phyloP scores from a whole-genome alignment of 1,140 invertebrate genomes.

The Meloidogyne exigua region DNA sequence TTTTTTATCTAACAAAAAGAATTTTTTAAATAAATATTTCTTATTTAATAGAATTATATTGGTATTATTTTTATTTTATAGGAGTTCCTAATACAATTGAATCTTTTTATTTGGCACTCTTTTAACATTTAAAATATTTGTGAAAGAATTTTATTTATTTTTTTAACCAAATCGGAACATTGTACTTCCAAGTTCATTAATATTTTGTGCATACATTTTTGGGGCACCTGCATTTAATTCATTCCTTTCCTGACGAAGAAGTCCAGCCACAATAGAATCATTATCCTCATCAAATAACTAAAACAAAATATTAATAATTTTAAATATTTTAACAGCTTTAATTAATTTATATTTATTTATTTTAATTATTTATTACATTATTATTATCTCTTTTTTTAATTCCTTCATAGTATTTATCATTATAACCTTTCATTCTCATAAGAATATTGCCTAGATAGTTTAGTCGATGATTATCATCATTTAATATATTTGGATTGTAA shows the following conservation, averaged over 20 bases:
- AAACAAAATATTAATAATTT: not conserved
- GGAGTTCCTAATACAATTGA: too few species aligned
- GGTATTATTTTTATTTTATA: too few species aligned
- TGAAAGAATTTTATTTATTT: not conserved
- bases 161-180: not conserved
- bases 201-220: conserved; percentile 2
- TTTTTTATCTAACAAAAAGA: too few species aligned
- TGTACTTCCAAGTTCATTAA: not conserved
- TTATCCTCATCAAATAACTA: not conserved
- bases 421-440: not conserved
- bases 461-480: not conserved
- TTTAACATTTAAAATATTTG: not conserved
- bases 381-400: not conserved
- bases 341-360: too few species aligned
- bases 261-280: not conserved
- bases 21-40: too few species aligned
- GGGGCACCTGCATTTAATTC: not conserved
- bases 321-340: not conserved
- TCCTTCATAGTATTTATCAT: not conserved
- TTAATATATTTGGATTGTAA: not conserved
- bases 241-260: not conserved
- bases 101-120: not conserved
- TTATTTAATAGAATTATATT: too few species aligned
- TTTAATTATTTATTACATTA: not conserved
- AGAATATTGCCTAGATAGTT: conserved; percentile 1